phyloP scores from a whole-genome alignment of 2,888 invertebrate species.

The Quadroppia sp. region DNA sequence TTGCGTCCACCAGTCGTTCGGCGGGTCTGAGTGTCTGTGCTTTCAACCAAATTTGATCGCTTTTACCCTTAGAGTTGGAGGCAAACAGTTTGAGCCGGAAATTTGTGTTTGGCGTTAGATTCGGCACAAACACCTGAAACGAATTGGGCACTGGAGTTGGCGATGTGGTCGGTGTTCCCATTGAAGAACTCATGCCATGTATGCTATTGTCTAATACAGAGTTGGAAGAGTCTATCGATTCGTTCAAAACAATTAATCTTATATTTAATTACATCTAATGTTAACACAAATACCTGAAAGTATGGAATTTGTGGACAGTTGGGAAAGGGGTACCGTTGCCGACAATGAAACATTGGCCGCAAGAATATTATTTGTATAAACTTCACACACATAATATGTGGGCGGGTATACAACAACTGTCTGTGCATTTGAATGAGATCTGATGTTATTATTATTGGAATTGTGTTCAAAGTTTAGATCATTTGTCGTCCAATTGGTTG shows the following conservation, averaged over 20 bases:
- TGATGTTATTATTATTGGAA: constrained; percentile 15
- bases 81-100: constrained; percentile 39
- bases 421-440: neutral
- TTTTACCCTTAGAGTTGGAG: constrained; percentile 38
- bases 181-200: neutral
- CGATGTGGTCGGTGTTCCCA: neutral
- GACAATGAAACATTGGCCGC: constrained; percentile 35
- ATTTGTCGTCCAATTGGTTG: constrained; percentile 13
- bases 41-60: constrained; percentile 40
- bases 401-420: constrained; percentile 41
- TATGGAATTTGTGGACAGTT: constrained; percentile 18
- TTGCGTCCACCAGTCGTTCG: constrained; percentile 38
- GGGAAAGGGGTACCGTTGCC: constrained; percentile 26
- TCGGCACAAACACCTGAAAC: constrained; percentile 36
- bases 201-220: neutral
- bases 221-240: neutral
- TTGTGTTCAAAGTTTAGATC: constrained; percentile 11
- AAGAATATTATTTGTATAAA: constrained; percentile 33
- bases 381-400: constrained; percentile 43
- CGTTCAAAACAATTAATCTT: neutral
- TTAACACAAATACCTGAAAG: neutral
- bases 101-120: constrained; percentile 33
- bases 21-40: constrained; percentile 42
- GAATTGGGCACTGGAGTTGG: neutral
- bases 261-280: no score